Evolutionary conservation across 1,140 invertebrate genomes (phyloP).

Genomic region (Lerema accius): DNA sequence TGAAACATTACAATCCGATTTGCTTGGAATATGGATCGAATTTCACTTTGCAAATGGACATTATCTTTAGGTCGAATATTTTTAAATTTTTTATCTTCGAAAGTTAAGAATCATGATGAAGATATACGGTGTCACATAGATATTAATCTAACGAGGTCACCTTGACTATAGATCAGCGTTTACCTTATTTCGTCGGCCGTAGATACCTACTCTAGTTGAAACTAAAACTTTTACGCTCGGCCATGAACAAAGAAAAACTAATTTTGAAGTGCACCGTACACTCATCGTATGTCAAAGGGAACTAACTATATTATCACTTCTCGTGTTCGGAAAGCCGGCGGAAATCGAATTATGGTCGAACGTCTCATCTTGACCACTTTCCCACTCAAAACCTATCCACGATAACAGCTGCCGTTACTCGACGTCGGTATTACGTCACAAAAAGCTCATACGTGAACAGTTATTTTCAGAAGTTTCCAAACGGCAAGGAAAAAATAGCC

Average conservation of each 20-base stretch:
- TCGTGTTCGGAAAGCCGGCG: conserved; percentile 23
- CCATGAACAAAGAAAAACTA: conserved; percentile 21
- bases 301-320: conserved; percentile 23
- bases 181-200: too few species aligned
- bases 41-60: too few species aligned
- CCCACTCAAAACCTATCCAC: conserved; percentile 21
- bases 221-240: neutral
- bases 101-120: too few species aligned
- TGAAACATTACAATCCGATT: too few species aligned
- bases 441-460: conserved; percentile 55
- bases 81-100: too few species aligned
- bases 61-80: too few species aligned
- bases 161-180: too few species aligned
- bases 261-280: conserved; percentile 19
- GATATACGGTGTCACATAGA: too few species aligned
- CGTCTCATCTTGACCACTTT: conserved; percentile 35
- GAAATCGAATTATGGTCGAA: conserved; percentile 35
- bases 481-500: conserved; percentile 62
- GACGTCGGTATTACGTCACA: conserved; percentile 53
- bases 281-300: conserved; percentile 19
- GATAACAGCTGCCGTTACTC: conserved; percentile 32
- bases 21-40: too few species aligned
- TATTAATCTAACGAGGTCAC: too few species aligned
- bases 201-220: neutral
- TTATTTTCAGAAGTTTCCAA: conserved; percentile 69